Conservation (phyloP, 2,113 vertebrate species). For the Synodontis membranacea region DNA sequence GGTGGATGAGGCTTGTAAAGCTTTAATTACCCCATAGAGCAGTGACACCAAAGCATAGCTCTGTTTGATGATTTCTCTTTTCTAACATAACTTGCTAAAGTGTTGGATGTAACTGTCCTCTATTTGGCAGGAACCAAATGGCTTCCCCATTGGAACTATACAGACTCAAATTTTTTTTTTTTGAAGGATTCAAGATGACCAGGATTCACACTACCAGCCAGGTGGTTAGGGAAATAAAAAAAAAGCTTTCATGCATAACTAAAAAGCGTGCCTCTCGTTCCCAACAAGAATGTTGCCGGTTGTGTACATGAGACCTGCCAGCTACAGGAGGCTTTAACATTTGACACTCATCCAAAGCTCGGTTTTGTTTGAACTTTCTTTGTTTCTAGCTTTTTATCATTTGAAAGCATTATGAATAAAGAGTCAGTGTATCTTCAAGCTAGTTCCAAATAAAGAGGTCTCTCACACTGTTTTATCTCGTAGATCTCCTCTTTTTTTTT, state of each 20-base stretch:
- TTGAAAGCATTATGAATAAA: slow-evolving; percentile 20
- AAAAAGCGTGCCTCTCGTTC: background rate
- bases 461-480: slow-evolving; percentile 13
- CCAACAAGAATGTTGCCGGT: background rate
- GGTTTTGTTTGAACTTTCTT: slow-evolving; percentile 16
- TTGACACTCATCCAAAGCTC: slow-evolving; percentile 23
- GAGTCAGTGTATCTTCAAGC: background rate
- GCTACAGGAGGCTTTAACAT: slow-evolving; percentile 23
- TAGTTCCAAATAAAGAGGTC: background rate
- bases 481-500: slow-evolving; percentile 47
- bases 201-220: background rate
- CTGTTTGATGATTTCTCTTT: background rate
- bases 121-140: background rate
- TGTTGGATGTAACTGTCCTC: background rate
- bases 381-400: slow-evolving; percentile 26
- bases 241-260: background rate
- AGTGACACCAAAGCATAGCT: background rate
- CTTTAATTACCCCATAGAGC: background rate
- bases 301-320: background rate
- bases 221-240: slow-evolving; percentile 8
- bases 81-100: background rate
- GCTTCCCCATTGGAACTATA: background rate
- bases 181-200: background rate
- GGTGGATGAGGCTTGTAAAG: slow-evolving; percentile 13
- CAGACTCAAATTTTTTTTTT: background rate